Evolutionary conservation across 2,797 vertebrate species (phyloP).

Genomic region (Pagetopsis macropterus): DNA sequence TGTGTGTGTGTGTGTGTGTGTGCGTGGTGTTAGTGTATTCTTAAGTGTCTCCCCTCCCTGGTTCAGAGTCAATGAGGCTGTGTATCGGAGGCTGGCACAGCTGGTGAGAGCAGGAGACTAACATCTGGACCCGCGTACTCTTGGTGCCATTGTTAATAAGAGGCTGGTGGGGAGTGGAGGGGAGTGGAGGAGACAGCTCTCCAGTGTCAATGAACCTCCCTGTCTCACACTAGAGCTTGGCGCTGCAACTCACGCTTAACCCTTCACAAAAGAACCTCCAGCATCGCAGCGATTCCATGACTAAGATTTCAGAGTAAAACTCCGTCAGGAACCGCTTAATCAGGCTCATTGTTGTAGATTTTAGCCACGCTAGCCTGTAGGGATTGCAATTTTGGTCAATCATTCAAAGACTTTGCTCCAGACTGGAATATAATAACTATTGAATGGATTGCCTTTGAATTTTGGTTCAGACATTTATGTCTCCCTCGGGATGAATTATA

Average conservation of each 20-base stretch:
- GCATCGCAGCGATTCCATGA: not conserved
- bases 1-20: constrained; percentile 29
- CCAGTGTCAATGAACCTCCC: constrained; percentile 75
- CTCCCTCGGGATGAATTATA: not conserved
- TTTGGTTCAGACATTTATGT: not conserved
- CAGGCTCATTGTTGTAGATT: not conserved
- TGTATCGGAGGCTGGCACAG: constrained; percentile 78
- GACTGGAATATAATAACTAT: not conserved
- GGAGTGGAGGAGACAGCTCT: constrained; percentile 76
- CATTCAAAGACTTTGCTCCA: not conserved
- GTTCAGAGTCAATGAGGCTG: constrained; percentile 77
- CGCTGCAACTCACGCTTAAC: constrained; percentile 42
- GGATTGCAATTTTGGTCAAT: not conserved
- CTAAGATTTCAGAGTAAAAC: constrained; percentile 7
- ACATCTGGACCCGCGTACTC: constrained; percentile 76
- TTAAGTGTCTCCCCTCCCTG: constrained; percentile 64
- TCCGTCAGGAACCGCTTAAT: not conserved
- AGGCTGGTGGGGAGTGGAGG: constrained; percentile 73
- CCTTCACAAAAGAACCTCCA: constrained; percentile 21
- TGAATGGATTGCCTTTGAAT: not conserved
- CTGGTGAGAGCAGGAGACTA: constrained; percentile 75
- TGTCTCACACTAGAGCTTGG: constrained; percentile 54
- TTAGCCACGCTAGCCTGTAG: not conserved
- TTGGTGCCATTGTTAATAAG: constrained; percentile 79
- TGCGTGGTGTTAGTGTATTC: constrained; percentile 49